Base-by-base conservation (phyloP, 2,113 vertebrate species). In the Calypte anna region DNA sequence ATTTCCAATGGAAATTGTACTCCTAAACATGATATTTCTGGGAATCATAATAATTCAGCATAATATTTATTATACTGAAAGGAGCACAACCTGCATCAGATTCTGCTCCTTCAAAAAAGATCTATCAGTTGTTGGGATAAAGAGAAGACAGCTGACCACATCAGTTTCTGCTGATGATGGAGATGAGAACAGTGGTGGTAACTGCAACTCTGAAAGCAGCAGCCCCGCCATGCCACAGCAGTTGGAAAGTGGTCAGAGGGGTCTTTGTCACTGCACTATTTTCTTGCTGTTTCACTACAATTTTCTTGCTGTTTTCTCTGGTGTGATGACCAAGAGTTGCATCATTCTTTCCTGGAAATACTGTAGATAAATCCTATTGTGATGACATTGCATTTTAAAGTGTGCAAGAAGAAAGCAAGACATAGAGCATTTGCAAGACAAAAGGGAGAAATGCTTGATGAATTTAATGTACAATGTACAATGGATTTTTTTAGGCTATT, bases 221-320 rank as follows among this genome's bases (percentile, higher is more conserved):
- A 69, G 5, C 7, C 3, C 9, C 6, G 40, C 27, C 50, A 10
- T 61, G 22, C 3, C 1, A 2, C 12, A 69, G 6, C 17, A 2
- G 3, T 17, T 36, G 5, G 11, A 64, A 12, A 27, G 72, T 69
- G 7, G 8, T 33, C 40, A 40, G 27, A 50, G 30, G 78, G 5
- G 3, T 4, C 18, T 7, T 33, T 84, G 20, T 2, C 15, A 31
- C 3, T 61, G 16, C 23, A 12, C 10, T 1, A 5, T 44, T 63
- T 68, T 54, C 12, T 27, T 62, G 8, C 8, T 33, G 27, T 64
- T 55, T 43, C 33, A 24, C 9, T 8, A 19, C 2, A 2, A 5
- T 44, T 63, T 68, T 54, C 12, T 27, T 62, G 8, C 8, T 33
- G 27, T 64, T 55, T 43, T 27, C 18, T 76, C 30, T n/a, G 5